These are phyloP conservation scores for Antedon mediterranea DNA, from an alignment of 53 echinoderm and acorn worm species.

Conservation along the genomic window DNA sequence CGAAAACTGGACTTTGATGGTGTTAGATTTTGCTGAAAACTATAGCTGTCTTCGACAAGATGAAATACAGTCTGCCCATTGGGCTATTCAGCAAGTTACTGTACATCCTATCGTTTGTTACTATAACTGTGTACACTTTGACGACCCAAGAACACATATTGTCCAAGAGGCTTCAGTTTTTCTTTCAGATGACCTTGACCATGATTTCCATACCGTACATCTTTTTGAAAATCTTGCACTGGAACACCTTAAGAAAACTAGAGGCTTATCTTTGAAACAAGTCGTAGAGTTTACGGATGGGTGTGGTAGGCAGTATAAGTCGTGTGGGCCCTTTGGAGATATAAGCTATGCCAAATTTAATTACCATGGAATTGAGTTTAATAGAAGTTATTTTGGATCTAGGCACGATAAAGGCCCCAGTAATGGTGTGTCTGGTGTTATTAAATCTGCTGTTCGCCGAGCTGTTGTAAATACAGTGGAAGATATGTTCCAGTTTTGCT, in stretches of 20 bases:
- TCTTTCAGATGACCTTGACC: conserved; percentile 28
- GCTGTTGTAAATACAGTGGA: conserved; percentile 20
- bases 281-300: conserved; percentile 31
- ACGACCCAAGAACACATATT: neutral
- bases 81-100: neutral
- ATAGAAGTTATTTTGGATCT: conserved; percentile 33
- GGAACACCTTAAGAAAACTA: neutral
- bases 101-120: conserved; percentile 38
- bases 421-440: conserved; percentile 30
- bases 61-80: conserved; percentile 8
- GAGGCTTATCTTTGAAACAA: neutral
- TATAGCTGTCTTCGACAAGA: conserved; percentile 1
- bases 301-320: conserved; percentile 38
- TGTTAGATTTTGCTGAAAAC: conserved; percentile 3
- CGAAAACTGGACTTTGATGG: conserved; percentile 21
- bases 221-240: conserved; percentile 17
- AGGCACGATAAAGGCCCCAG: conserved; percentile 30
- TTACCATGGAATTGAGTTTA: conserved; percentile 11
- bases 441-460: conserved; percentile 4
- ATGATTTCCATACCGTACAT: conserved; percentile 42
- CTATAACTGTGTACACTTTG: conserved; percentile 21
- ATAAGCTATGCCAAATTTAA: conserved; percentile 8
- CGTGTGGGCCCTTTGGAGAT: conserved; percentile 32
- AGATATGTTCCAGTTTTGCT: conserved; percentile 33
- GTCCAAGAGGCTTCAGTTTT: conserved; percentile 17